These are phyloP conservation scores for Scartelaos histophorus DNA, from an alignment of 2,113 vertebrate species.

Conservation along the genomic window DNA sequence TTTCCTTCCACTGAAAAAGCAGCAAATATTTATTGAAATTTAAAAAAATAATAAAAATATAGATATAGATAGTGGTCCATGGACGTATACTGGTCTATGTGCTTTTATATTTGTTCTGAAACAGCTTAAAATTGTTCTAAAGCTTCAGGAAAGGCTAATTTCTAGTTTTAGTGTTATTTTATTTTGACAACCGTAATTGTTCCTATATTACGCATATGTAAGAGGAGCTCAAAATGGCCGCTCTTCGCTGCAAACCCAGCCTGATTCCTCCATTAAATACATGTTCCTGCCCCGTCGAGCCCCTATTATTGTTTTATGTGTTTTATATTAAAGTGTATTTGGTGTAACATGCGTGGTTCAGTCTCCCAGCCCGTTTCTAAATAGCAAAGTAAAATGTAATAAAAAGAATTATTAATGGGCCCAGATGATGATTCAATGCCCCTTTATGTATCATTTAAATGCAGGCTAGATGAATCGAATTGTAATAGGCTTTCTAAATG, in stretches of 20 bases:
- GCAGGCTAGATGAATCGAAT: background rate
- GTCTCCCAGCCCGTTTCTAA: background rate
- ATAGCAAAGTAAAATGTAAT: conserved; percentile 4
- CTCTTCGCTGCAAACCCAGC: background rate
- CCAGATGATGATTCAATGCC: background rate
- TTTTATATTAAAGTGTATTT: conserved; percentile 11
- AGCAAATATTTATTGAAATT: no score
- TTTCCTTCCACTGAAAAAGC: no score
- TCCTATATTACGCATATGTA: no score
- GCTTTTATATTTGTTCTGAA: no score
- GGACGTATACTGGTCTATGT: no score
- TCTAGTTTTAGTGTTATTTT: no score
- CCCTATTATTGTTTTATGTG: conserved; percentile 6
- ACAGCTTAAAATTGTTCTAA: no score
- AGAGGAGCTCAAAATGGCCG: background rate
- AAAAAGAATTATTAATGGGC: background rate
- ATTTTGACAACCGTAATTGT: no score
- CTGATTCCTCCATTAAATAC: background rate
- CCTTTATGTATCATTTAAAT: conserved; percentile 21
- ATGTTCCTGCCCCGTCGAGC: background rate
- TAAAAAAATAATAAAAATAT: no score
- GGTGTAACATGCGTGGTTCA: background rate
- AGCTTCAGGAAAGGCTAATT: no score
- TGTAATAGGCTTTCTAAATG: conserved; percentile 11
- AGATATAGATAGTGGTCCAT: no score